Conservation (phyloP, 2,888 invertebrate species). For the Pristionchus arcanus region DNA sequence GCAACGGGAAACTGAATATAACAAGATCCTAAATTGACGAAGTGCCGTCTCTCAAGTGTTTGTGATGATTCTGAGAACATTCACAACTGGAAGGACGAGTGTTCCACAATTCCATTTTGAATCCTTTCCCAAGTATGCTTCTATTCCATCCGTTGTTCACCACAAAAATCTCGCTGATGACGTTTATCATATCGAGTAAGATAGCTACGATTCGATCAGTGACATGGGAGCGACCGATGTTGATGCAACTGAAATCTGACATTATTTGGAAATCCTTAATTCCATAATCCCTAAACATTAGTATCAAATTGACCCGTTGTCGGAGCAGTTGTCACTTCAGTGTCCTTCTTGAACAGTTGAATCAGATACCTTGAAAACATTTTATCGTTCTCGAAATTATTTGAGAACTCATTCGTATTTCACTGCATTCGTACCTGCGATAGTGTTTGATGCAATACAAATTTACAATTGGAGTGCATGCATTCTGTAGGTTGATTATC, state of each 20-base stretch:
- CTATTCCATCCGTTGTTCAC: too few species aligned
- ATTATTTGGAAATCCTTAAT: too few species aligned
- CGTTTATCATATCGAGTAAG: too few species aligned
- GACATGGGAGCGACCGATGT: neutral
- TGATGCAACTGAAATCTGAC: neutral
- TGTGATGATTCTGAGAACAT: neutral
- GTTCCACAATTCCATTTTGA: too few species aligned
- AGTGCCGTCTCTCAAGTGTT: neutral
- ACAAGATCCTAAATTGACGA: neutral
- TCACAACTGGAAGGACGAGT: too few species aligned
- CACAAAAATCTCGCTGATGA: too few species aligned
- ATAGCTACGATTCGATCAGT: neutral
- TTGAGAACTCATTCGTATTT: too few species aligned
- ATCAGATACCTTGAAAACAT: neutral
- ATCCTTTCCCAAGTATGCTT: too few species aligned
- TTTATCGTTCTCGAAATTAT: neutral
- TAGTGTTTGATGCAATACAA: constrained; percentile 2
- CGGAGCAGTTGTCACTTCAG: neutral
- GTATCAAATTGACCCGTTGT: neutral
- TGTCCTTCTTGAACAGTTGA: neutral
- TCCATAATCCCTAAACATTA: neutral
- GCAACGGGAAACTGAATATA: neutral
- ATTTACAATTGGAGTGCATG: neutral
- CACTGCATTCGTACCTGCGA: neutral
- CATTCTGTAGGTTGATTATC: constrained; percentile 16